Evolutionary conservation across 2,888 invertebrate species (phyloP).

Genomic region (Chymomyza fuscimana): DNA sequence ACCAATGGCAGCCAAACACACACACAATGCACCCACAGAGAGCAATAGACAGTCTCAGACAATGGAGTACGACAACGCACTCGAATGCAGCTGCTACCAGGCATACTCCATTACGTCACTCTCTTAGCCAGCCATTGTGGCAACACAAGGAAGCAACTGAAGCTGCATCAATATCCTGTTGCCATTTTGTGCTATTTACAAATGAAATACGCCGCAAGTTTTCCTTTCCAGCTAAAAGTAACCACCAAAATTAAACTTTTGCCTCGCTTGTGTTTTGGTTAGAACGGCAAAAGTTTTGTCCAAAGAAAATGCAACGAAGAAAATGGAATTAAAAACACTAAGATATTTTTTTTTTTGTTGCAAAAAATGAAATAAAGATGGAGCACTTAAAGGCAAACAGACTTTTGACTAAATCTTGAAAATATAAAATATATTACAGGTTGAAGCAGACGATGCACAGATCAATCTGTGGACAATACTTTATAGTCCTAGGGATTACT

Average conservation of each 20-base stretch:
- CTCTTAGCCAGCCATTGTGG: not conserved
- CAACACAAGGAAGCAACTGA: not conserved
- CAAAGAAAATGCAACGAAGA: constrained; percentile 52
- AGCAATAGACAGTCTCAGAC: constrained; percentile 13
- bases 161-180: constrained; percentile 68
- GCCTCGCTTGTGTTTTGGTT: constrained; percentile 61
- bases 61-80: constrained; percentile 55
- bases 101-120: not conserved
- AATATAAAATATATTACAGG: not conserved
- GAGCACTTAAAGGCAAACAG: not conserved
- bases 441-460: not conserved
- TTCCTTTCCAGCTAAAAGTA: constrained; percentile 57
- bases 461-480: no score
- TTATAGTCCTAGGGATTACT: no score
- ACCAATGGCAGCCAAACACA: not conserved
- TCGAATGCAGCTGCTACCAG: constrained; percentile 43
- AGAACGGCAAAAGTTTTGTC: constrained; percentile 48
- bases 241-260: constrained; percentile 68
- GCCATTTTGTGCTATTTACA: constrained; percentile 68
- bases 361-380: not conserved
- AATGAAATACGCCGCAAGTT: constrained; percentile 73
- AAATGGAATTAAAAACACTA: constrained; percentile 57
- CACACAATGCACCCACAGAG: not conserved
- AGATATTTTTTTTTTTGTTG: not conserved
- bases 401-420: not conserved